Percentiles rank a stretch among this genome's conserved stretches.
These are phyloP conservation scores for Saimiri boliviensis DNA, from an alignment of 2,113 vertebrate species.

Conservation along the genomic window DNA sequence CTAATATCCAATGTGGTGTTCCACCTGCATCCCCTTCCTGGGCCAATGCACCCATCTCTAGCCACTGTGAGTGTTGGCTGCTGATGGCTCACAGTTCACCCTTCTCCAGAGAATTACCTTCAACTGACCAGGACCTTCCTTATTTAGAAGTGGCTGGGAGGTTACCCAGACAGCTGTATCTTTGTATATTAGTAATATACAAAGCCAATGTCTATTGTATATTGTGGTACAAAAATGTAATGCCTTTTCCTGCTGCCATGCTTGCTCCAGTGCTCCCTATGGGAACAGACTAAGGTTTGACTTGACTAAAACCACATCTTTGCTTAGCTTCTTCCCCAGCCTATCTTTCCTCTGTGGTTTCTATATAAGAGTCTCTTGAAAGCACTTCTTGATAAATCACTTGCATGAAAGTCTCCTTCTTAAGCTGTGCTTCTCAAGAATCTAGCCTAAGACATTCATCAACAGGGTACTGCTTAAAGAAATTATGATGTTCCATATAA, in stretches of 20 bases:
- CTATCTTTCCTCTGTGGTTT: not conserved
- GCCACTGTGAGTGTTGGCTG: not conserved
- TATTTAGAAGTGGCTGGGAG: not conserved
- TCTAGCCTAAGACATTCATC: not conserved
- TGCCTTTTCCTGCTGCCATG: not conserved
- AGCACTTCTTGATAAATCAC: not conserved
- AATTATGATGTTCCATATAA: not conserved
- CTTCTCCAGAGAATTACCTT: not conserved
- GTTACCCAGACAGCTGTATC: not conserved
- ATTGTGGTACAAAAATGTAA: not conserved
- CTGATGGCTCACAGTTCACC: not conserved
- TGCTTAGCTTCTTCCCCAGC: not conserved
- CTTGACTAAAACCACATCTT: not conserved
- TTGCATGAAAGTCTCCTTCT: not conserved
- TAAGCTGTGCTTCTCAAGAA: not conserved
- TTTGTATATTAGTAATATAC: too few relatives aligned
- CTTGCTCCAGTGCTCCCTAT: not conserved
- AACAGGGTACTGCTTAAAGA: not conserved
- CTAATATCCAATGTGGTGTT: not conserved
- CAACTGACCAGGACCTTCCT: not conserved
- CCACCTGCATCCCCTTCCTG: not conserved
- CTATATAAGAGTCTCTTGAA: not conserved
- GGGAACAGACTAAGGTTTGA: not conserved
- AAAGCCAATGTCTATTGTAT: not conserved
- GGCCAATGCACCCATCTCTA: not conserved